These are phyloP conservation scores for Chloromyia formosa DNA, from an alignment of 2,888 invertebrate species.

Conservation along the genomic window DNA sequence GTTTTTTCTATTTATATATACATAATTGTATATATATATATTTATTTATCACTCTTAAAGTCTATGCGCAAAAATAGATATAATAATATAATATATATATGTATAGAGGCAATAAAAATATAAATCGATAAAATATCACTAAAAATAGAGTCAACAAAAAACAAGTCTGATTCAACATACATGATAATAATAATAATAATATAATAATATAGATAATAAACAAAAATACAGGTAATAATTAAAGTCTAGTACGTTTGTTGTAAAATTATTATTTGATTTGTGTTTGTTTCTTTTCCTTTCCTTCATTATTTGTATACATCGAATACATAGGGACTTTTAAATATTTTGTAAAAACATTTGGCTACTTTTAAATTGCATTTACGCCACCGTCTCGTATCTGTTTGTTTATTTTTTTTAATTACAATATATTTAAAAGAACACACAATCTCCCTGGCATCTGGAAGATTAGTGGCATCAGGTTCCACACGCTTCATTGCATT, in stretches of 20 bases:
- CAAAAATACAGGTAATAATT: slow-evolving; percentile 1
- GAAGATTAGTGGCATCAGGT: too few relatives aligned
- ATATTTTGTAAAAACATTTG: slow-evolving; percentile 30
- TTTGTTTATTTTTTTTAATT: background rate
- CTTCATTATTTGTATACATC: slow-evolving; percentile 4
- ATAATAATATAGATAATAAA: slow-evolving; percentile 41
- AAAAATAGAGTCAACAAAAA: slow-evolving; percentile 49
- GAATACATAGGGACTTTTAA: slow-evolving; percentile 19
- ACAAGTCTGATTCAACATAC: slow-evolving; percentile 30
- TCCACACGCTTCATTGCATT: too few relatives aligned
- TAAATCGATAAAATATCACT: slow-evolving; percentile 50
- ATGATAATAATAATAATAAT: slow-evolving; percentile 19
- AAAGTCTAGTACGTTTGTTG: slow-evolving; percentile 11
- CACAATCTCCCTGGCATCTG: too few relatives aligned
- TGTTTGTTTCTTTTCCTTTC: slow-evolving; percentile 19
- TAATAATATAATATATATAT: slow-evolving; percentile 43
- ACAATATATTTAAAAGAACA: too few relatives aligned
- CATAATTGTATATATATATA: slow-evolving; percentile 8
- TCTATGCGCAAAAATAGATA: slow-evolving; percentile 42
- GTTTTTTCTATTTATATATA: slow-evolving; percentile 1
- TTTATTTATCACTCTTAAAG: slow-evolving; percentile 33
- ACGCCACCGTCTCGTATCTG: background rate
- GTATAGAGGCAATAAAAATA: slow-evolving; percentile 24
- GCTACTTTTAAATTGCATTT: background rate
- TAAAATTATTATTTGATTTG: background rate